Evolutionary conservation across 2,888 invertebrate genomes (phyloP), one percentile per base, ranked within the genome.

Genomic region (Pseudococcus viburni): DNA sequence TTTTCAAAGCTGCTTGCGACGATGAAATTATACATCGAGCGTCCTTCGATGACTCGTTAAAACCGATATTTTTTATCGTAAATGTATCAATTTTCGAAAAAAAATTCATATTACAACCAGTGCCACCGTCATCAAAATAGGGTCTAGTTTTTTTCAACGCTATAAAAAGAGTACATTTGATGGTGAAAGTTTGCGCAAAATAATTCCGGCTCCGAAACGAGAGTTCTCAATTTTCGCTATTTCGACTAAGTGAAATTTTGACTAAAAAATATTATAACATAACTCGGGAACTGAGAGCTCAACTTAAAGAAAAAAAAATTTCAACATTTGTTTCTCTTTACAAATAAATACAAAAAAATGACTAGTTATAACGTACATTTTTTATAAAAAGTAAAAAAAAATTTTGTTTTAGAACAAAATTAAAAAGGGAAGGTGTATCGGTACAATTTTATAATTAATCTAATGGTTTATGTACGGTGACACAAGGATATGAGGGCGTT

Each of bases 381-480:
- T 80, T 80, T 80, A 39, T 42, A 42, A 42, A 42, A 42, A 42
- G 39, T 80, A 80, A 80, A 80, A 73, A 73, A 42, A 80, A 80
- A 80, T n/a, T 80, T 80, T 80, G 68, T 73, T 80, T 80, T 80
- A 39, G 42, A 80, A 80, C 80, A 80, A 42, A 73, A 80, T 42
- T 26, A 80, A 80, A 33, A 33, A 33, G 80, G 80, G 80, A 80
- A 80, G 80, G 80, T 80, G 80, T 80, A 80, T 80, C 80, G 80
- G 80, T 80, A 80, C 80, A 80, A 80, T 80, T 80, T 42, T 80
- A 80, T n/a, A 77, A 64, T 48, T 80, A 87, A 39, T 87, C 87
- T 86, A 94, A 93, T 73, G 88, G 88, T 64, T 85, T 88, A 51
- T 88, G 88, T n/a, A 88, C 88, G 73, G 88, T 88, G 33, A 88